Base-by-base conservation (phyloP, 2,113 vertebrate species). In the Toxotes chatareus region DNA sequence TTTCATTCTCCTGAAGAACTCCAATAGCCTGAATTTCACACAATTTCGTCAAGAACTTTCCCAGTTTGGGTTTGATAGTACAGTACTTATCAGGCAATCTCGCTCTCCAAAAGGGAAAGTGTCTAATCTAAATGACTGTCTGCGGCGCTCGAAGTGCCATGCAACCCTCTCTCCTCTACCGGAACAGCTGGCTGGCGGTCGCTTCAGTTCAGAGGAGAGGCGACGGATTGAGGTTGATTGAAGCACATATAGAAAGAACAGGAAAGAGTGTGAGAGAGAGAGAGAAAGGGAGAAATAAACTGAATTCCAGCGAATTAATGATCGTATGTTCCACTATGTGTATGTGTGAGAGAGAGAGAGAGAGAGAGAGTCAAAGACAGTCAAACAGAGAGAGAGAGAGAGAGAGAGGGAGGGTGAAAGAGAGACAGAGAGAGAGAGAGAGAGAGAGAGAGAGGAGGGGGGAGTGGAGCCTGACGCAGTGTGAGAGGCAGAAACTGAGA, bases 401-500 rank as follows among this genome's bases (percentile, higher is more conserved):
- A 74, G 32, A 55, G 44, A 38, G 62, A 82, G 73, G 62, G 51
- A 79, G 81, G 31, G 66, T 27, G 27, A 27, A 27, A 27, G 57
- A 32, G 71, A 27, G 27, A 27, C 44, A 32, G 71, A 27, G 27
- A 38, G 59, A 62, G 70, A 36, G 62, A 4, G 71, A 40, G 80
- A 34, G 70, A 76, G 83, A 62, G 78, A 44, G 63, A 23, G 65
- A 36, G 76, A 74, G 75, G 76, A 38, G 68, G 80, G 78, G 38
- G 62, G 81, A 88, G 81, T 51, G 80, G 82, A 90, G 90, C 88
- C 93, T 93, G 93, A 94, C 92, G 93, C 93, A 94, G 93, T 94
- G 90, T 92, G 87, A 90, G 88, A 86, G 80, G 82, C 90, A 90
- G 84, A 88, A 86, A 81, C 88, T 73, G 89, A 92, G 88, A 78